Conservation (phyloP, 2,888 invertebrate species). For the Orthosia incerta region DNA sequence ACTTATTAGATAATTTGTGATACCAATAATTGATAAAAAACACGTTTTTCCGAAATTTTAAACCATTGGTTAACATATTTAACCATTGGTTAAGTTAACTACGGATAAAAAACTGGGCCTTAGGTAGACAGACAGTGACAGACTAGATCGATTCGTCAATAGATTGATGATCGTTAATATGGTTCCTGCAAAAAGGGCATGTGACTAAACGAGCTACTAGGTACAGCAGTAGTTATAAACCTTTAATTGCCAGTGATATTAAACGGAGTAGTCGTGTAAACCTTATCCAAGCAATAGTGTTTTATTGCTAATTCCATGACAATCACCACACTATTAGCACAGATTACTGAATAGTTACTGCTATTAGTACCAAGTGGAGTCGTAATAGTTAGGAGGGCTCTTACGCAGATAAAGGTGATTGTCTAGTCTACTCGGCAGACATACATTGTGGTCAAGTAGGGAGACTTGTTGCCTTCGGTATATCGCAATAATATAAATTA, state of each 20-base stretch:
- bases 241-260: background rate
- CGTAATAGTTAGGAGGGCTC: too few species aligned
- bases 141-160: background rate
- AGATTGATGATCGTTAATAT: background rate
- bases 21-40: too few species aligned
- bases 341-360: too few species aligned
- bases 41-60: too few species aligned
- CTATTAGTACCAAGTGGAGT: too few species aligned
- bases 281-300: background rate
- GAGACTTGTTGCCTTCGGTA: background rate
- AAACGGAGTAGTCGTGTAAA: background rate
- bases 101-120: too few species aligned
- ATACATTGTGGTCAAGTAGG: background rate
- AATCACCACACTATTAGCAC: background rate
- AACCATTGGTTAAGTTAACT: too few species aligned
- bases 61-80: too few species aligned
- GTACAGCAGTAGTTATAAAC: background rate
- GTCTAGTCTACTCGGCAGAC: too few species aligned
- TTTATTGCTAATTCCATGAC: background rate
- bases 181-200: background rate
- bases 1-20: too few species aligned
- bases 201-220: background rate
- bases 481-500: background rate
- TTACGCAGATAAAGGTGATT: too few species aligned
- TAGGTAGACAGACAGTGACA: too few species aligned